A percentile compares a stretch with the other conserved stretches of the same genome.
These are phyloP conservation scores for Elegia similella DNA, from an alignment of 2,888 invertebrate genomes.

Conservation along the genomic window DNA sequence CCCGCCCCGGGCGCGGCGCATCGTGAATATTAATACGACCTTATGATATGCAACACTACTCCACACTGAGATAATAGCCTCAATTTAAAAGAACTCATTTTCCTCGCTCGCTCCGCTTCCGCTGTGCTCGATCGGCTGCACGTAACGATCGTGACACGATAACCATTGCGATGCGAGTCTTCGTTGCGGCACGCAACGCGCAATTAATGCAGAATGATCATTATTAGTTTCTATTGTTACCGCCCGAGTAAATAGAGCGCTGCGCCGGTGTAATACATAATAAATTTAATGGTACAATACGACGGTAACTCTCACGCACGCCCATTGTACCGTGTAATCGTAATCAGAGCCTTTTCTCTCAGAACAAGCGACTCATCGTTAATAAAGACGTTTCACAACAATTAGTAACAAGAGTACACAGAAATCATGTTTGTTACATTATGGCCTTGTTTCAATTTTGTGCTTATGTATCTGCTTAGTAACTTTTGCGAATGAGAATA, in stretches of 20 bases:
- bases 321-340: constrained; percentile 66
- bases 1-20: constrained; percentile 59
- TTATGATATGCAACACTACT: constrained; percentile 50
- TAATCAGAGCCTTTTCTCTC: constrained; percentile 69
- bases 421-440: neutral
- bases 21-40: constrained; percentile 69
- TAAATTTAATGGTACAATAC: constrained; percentile 60
- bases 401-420: constrained; percentile 37
- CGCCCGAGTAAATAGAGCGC: constrained; percentile 69
- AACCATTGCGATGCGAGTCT: constrained; percentile 51
- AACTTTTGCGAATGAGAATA: too few species aligned
- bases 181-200: constrained; percentile 54
- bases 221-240: constrained; percentile 76
- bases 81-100: constrained; percentile 43
- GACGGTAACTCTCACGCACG: constrained; percentile 65
- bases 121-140: constrained; percentile 50
- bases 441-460: too few species aligned
- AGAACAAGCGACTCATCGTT: constrained; percentile 52
- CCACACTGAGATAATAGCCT: constrained; percentile 42
- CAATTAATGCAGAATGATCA: constrained; percentile 69
- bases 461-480: too few species aligned
- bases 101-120: constrained; percentile 48
- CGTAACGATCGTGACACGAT: constrained; percentile 58
- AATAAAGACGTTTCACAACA: constrained; percentile 59
- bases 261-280: constrained; percentile 66